Percentiles rank a stretch among this genome's conserved stretches.
Conservation (phyloP, 2,888 invertebrate species). For the Syrphus vitripennis region DNA sequence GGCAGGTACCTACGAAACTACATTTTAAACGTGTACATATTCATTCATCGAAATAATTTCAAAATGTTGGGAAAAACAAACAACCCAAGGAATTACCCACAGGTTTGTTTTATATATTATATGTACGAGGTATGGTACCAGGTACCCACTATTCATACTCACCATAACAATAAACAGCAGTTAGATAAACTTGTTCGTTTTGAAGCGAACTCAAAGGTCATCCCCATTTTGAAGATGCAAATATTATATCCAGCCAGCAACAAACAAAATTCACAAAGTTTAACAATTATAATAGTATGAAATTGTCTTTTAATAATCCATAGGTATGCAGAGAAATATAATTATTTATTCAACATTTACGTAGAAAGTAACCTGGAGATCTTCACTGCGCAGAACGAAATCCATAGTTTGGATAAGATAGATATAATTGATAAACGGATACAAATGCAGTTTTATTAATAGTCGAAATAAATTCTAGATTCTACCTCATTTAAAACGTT, state of each 20-base stretch:
- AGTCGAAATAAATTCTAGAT: not conserved
- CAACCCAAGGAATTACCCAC: not conserved
- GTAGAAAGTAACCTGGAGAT: not conserved
- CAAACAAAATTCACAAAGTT: not conserved
- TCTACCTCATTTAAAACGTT: not conserved
- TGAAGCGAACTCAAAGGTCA: not conserved
- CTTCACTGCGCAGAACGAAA: not conserved
- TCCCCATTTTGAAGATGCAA: not conserved
- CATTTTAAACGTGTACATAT: too few species aligned
- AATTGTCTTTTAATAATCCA: not conserved
- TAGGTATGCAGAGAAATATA: not conserved
- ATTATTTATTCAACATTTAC: not conserved
- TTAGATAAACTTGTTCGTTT: not conserved
- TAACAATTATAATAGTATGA: not conserved
- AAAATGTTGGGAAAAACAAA: too few species aligned
- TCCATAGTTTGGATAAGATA: not conserved
- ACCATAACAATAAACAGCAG: not conserved
- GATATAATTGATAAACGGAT: not conserved
- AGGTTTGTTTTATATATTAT: too few species aligned
- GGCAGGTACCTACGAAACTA: too few species aligned
- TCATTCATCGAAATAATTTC: not conserved
- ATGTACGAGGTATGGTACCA: too few species aligned
- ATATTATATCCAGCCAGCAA: not conserved
- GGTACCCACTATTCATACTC: too few species aligned
- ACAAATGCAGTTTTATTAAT: not conserved